Evolutionary conservation across 2,113 vertebrate genomes (phyloP), one percentile per base, ranked within the genome.

Genomic region (Peromyscus leucopus): DNA sequence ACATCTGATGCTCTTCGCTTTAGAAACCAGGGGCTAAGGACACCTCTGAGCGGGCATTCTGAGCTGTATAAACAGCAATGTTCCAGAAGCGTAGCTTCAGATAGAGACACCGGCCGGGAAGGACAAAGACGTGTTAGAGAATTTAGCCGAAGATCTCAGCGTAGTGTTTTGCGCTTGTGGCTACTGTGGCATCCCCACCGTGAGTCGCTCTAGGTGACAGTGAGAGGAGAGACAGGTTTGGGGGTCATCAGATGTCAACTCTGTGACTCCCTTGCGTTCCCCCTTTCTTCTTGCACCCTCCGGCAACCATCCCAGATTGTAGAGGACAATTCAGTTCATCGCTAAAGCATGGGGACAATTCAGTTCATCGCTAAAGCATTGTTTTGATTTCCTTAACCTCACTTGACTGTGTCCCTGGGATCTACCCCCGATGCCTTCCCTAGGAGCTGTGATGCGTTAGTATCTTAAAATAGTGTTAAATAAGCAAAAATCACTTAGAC

Each of bases 361-460:
- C 75, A 92, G 51, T 33, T n/a, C 69, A 94, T 72, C 51, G 48
- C 71, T 75, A 80, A 57, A 79, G 69, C 48, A 31, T 84, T 39
- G 46, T 79, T 79, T 96, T 89, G 63, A 95, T 9, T 88, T 69
- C 39, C 76, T 76, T 88, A 92, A 42, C 63, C 69, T 80, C 76
- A 13, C 19, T 74, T 89, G 85, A 80, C 55, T 69, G 12, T 78
- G 28, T 91, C 19, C 36, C 78, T 89, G 88, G 36, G 39, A 48
- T 85, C 26, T 89, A 61, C 12, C 26, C 57, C 13, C 61, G 3
- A 11, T 10, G n/a, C 21, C 36, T 24, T 24, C 5, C 17, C 6
- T n/a, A 24, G 63, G 76, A 83, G 48, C 55, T 39, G 24, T 36
- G 22, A 19, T 17, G 36, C 24, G 61, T 57, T 55, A 9, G 48